A percentile compares a stretch with the other conserved stretches of the same genome.
Conservation (phyloP, 2,888 invertebrate species). For the Drosophila villosipedis region DNA sequence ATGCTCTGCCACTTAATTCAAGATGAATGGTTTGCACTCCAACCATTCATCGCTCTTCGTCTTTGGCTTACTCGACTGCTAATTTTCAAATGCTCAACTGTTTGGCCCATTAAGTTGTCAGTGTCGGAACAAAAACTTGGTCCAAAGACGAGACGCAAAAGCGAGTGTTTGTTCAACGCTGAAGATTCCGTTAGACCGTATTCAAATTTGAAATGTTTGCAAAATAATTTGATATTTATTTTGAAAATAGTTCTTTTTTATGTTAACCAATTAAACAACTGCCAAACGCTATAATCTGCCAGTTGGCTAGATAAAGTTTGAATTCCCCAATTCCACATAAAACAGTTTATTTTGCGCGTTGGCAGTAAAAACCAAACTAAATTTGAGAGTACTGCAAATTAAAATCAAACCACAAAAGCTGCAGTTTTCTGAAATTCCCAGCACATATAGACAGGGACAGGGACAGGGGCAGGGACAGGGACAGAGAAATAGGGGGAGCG, state of each 20-base stretch:
- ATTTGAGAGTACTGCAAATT: slow-evolving; percentile 30
- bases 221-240: background rate
- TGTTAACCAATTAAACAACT: background rate
- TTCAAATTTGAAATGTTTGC: background rate
- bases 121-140: slow-evolving; percentile 1
- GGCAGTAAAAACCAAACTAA: slow-evolving; percentile 12
- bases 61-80: slow-evolving; percentile 15
- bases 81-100: slow-evolving; percentile 25
- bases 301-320: slow-evolving; percentile 2
- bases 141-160: background rate
- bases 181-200: background rate
- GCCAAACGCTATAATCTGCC: slow-evolving; percentile 1
- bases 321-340: slow-evolving; percentile 9
- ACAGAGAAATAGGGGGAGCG: background rate
- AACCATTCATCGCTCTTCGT: background rate
- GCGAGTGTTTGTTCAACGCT: background rate
- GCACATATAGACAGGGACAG: slow-evolving; percentile 16
- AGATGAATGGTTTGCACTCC: slow-evolving; percentile 43
- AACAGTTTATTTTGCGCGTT: slow-evolving; percentile 22
- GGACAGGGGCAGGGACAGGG: slow-evolving; percentile 17
- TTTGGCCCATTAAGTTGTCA: slow-evolving; percentile 42
- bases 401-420: slow-evolving; percentile 27
- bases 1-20: slow-evolving; percentile 25
- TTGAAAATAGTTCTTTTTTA: background rate
- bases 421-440: slow-evolving; percentile 15